These are phyloP conservation scores for Leptodactylus fallax DNA, from an alignment of 2,797 vertebrate genomes.

Conservation along the genomic window DNA sequence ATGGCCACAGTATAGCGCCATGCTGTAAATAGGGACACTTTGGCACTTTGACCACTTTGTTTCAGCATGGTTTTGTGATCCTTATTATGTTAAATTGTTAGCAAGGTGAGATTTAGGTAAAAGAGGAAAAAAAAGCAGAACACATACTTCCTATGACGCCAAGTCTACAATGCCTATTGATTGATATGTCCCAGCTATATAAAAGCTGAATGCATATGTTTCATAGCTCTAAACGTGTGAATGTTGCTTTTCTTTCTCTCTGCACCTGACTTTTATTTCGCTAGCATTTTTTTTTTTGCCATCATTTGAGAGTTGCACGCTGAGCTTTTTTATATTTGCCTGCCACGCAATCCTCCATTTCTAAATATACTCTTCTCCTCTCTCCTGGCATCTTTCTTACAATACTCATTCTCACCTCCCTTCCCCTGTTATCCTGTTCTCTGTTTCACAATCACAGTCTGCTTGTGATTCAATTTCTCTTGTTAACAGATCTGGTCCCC, in stretches of 20 bases:
- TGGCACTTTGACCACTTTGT: not conserved
- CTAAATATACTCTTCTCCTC: slow-evolving; percentile 44
- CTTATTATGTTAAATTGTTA: slow-evolving; percentile 38
- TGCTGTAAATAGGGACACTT: not conserved
- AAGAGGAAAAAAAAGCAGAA: not conserved
- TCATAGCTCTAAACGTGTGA: slow-evolving; percentile 18
- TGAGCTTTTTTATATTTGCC: slow-evolving; percentile 46
- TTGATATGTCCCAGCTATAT: slow-evolving; percentile 21
- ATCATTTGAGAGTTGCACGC: slow-evolving; percentile 43
- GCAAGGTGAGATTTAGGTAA: not conserved
- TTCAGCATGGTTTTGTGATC: not conserved
- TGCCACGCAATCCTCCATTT: slow-evolving; percentile 38
- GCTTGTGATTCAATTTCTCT: slow-evolving; percentile 62
- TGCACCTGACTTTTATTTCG: slow-evolving; percentile 47
- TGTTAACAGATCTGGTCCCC: slow-evolving; percentile 59
- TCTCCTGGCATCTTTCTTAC: slow-evolving; percentile 51
- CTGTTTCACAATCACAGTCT: slow-evolving; percentile 57
- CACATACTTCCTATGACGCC: not conserved
- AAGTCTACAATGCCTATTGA: slow-evolving; percentile 38
- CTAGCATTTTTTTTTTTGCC: slow-evolving; percentile 6
- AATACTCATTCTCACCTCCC: slow-evolving; percentile 61
- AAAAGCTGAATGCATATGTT: slow-evolving; percentile 42
- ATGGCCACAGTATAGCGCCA: not conserved
- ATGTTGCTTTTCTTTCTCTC: slow-evolving; percentile 25
- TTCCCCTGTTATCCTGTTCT: slow-evolving; percentile 52